Conservation (phyloP, 2,113 vertebrate species). For the Tylochromis polylepis region DNA sequence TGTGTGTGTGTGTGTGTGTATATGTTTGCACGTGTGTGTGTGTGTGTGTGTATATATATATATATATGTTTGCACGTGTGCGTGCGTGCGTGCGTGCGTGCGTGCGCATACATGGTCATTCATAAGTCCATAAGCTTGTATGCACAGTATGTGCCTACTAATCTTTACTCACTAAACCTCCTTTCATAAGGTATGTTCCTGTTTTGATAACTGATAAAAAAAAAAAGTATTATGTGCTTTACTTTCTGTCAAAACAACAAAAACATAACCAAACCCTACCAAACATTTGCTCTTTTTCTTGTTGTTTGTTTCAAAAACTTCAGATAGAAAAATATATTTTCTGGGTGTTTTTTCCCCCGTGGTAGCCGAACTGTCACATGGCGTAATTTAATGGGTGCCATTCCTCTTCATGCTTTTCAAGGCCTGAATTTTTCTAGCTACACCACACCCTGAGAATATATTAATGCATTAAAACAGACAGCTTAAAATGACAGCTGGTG, state of each 20-base stretch:
- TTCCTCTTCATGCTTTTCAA: background rate
- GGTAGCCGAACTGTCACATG: constrained; percentile 12
- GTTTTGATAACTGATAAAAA: constrained; percentile 23
- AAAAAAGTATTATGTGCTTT: background rate
- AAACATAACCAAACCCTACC: background rate
- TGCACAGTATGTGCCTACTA: background rate
- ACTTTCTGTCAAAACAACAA: background rate
- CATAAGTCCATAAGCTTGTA: background rate
- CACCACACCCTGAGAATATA: constrained; percentile 32
- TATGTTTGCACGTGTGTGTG: background rate
- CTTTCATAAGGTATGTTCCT: constrained; percentile 26
- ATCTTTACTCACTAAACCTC: constrained; percentile 9
- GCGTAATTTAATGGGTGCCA: background rate
- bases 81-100: rapidly evolving
- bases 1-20: background rate
- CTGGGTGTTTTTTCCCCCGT: background rate
- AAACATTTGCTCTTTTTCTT: background rate
- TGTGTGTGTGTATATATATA: too few relatives aligned
- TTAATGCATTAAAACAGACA: background rate
- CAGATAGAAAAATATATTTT: background rate
- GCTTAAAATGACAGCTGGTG: background rate
- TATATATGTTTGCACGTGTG: background rate
- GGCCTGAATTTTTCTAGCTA: background rate
- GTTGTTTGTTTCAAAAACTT: background rate
- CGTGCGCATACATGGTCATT: rapidly evolving